Evolutionary conservation across 2,797 vertebrate genomes (phyloP).

Genomic region (Gastrophryne carolinensis): DNA sequence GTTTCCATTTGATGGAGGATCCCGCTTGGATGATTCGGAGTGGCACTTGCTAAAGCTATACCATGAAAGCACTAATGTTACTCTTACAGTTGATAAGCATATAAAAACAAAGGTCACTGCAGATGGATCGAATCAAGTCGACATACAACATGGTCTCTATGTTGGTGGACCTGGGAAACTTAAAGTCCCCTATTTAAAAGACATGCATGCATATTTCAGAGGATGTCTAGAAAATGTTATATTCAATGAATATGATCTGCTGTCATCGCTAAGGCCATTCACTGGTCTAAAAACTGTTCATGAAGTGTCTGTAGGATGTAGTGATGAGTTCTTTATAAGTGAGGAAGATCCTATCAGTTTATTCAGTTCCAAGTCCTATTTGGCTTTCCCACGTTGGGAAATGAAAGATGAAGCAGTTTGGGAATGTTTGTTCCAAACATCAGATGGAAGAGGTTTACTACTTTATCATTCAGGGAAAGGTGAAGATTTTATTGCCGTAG

Average conservation of each 20-base stretch:
- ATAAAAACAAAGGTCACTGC: constrained; percentile 66
- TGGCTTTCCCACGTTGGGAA: constrained; percentile 78
- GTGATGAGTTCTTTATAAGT: constrained; percentile 83
- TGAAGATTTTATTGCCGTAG: constrained; percentile 81
- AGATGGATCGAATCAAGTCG: constrained; percentile 64
- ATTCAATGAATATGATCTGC: constrained; percentile 81
- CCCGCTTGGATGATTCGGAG: constrained; percentile 78
- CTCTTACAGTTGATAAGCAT: constrained; percentile 76
- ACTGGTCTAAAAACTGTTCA: constrained; percentile 79
- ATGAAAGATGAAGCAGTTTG: constrained; percentile 66
- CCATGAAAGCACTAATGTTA: constrained; percentile 67
- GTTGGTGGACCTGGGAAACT: constrained; percentile 78
- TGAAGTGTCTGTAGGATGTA: constrained; percentile 88
- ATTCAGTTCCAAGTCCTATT: constrained; percentile 87
- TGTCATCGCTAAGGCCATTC: constrained; percentile 80
- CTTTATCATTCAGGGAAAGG: constrained; percentile 79
- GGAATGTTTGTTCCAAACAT: constrained; percentile 77
- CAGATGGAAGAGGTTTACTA: constrained; percentile 76
- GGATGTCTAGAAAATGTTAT: constrained; percentile 82
- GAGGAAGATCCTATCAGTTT: constrained; percentile 86
- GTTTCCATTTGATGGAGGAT: constrained; percentile 73
- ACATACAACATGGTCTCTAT: constrained; percentile 74
- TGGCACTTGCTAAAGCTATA: constrained; percentile 82
- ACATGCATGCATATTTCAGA: constrained; percentile 68
- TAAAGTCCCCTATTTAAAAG: constrained; percentile 70